Evolutionary conservation across 2,797 vertebrate genomes (phyloP), one percentile per base, ranked within the genome.

Genomic region (Loris lydekkerianus): DNA sequence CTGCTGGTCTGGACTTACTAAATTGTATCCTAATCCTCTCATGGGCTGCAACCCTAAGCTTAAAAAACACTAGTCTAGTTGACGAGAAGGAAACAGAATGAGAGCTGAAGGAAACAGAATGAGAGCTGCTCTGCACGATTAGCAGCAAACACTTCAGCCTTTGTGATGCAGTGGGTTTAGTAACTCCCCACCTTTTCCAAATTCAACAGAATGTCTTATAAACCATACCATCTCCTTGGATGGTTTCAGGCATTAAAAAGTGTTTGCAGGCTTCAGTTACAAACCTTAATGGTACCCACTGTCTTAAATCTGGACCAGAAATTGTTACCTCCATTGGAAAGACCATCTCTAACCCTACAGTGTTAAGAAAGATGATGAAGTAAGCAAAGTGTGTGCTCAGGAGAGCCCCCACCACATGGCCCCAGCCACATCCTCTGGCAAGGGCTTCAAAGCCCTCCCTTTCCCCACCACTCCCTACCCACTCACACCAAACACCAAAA

Each of bases 341-440:
- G 5, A 67, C 61, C 29, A 63, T 31, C 69, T 84, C 65, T 31
- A 70, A 70, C 34, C 61, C 91, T 58, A 40, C 31, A 18, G 34
- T 11, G 2, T 17, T 31, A 65, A 75, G 86, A 34, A 83, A 95
- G 53, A 58, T 2, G 84, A 21, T 72, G 82, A 40, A 72, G 72
- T 31, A 53, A 89, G 89, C 63, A 14, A 63, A 83, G 43, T 25
- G 67, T 86, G 56, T 37, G 14, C 7, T 5, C 15, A 2, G 10
- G 8, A 1, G 20, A 88, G 63, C n/a, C 40, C 27, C 61, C 20
- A 88, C 73, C 87, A 65, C 2, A 65, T 1, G 0, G 63, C 83
- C 78, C 40, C 69, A 83, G 94, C 96, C 95, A 94, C 93, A 90
- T 95, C 96, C 97, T 97, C 86, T 34, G 20, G 31, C 85, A n/a